phyloP scores from a whole-genome alignment of 2,113 vertebrate species.

The Coptodon rendalli region DNA sequence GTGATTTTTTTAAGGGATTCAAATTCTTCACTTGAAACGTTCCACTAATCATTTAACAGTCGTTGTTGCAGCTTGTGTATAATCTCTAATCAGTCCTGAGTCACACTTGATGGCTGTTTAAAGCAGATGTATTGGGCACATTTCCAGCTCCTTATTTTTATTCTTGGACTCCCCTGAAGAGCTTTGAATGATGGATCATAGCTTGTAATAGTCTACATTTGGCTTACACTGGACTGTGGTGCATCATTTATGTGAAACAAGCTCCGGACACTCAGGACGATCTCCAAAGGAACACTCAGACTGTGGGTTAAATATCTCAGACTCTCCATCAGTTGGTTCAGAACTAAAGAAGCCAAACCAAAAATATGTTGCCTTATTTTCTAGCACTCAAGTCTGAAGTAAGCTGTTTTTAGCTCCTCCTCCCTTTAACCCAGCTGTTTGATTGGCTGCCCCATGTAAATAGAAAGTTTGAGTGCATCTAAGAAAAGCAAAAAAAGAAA shows the following conservation, averaged over 20 bases:
- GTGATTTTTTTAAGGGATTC: neutral
- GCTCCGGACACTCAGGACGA: neutral
- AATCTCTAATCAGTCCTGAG: neutral
- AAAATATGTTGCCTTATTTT: neutral
- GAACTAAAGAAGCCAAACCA: neutral
- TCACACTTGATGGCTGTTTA: neutral
- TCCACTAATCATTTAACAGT: neutral
- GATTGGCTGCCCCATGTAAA: neutral
- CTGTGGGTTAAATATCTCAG: neutral
- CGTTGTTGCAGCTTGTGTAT: accelerated
- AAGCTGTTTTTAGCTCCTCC: neutral
- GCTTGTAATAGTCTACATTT: neutral
- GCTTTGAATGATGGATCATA: neutral
- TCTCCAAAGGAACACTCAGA: accelerated
- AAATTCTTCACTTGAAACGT: neutral
- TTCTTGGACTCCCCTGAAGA: neutral
- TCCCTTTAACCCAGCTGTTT: neutral
- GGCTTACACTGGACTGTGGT: neutral
- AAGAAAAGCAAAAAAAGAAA: neutral
- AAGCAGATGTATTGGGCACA: neutral
- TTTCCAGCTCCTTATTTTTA: neutral
- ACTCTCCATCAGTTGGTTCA: neutral
- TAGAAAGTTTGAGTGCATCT: accelerated
- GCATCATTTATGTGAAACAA: neutral
- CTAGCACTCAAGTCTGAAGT: neutral